phyloP scores from a whole-genome alignment of 2,888 invertebrate species.

The Agrotis segetum region DNA sequence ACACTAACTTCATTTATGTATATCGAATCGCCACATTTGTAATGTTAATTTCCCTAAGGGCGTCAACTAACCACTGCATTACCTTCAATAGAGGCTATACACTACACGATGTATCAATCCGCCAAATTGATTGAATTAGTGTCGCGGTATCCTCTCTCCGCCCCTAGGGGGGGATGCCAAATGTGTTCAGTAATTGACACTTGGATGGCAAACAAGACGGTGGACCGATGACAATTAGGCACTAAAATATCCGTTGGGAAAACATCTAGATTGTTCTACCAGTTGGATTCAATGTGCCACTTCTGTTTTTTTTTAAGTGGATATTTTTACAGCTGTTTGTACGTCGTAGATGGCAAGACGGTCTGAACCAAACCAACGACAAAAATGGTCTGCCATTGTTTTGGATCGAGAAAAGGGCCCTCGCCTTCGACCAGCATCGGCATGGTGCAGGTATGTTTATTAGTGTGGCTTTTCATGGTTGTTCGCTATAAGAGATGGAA shows the following conservation, averaged over 20 bases:
- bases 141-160: constrained; percentile 33
- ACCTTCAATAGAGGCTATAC: constrained; percentile 39
- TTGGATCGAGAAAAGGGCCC: background rate
- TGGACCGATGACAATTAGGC: constrained; percentile 24
- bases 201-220: constrained; percentile 49
- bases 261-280: constrained; percentile 7
- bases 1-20: constrained; percentile 4
- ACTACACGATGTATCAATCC: constrained; percentile 61
- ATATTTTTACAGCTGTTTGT: no score
- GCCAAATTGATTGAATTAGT: constrained; percentile 63
- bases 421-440: background rate
- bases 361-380: background rate
- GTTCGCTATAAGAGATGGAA: no score
- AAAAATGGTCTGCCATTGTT: background rate
- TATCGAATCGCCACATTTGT: constrained; percentile 33
- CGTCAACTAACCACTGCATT: constrained; percentile 45
- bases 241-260: constrained; percentile 17
- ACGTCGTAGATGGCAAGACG: background rate
- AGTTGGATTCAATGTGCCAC: background rate
- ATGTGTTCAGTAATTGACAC: constrained; percentile 62
- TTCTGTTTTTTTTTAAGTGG: no score
- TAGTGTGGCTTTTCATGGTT: no score
- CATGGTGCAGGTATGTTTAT: no score
- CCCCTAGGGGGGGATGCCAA: constrained; percentile 53
- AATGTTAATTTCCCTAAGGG: constrained; percentile 62